Conservation (phyloP, 1,140 invertebrate species). For the Drosophila seguyi region DNA sequence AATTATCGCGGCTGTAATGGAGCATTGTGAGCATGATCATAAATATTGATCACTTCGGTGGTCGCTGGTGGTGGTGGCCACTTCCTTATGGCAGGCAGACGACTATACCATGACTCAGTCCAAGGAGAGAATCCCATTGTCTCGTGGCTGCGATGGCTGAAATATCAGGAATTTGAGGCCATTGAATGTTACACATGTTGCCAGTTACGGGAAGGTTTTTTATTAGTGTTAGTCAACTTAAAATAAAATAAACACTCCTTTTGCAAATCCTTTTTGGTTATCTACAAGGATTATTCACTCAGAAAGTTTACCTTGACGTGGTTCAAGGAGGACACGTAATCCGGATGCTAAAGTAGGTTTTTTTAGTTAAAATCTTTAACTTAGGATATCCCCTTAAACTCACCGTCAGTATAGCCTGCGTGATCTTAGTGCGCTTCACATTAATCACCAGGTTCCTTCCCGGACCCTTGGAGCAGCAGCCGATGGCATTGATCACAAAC, state of each 20-base stretch:
- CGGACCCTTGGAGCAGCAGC: conserved; percentile 44
- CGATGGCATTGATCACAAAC: conserved; percentile 59
- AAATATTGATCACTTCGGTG: conserved; percentile 47
- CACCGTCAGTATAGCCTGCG: conserved; percentile 31
- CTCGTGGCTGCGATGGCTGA: conserved; percentile 1
- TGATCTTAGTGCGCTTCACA: conserved; percentile 50
- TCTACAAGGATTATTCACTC: background rate
- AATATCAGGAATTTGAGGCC: conserved; percentile 9
- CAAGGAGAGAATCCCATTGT: conserved; percentile 39
- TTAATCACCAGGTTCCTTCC: conserved; percentile 43
- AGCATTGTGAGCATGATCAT: conserved; percentile 67
- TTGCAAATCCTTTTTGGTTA: background rate
- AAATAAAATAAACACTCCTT: background rate
- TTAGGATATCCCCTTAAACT: background rate
- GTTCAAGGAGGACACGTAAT: conserved; percentile 53
- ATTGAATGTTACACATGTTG: background rate
- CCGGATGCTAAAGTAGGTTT: conserved; percentile 41
- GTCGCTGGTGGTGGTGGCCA: conserved; percentile 15
- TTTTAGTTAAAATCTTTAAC: background rate
- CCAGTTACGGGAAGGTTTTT: conserved; percentile 13
- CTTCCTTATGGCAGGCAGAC: conserved; percentile 57
- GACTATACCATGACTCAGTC: conserved; percentile 39
- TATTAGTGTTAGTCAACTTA: conserved; percentile 17
- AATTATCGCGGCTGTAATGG: conserved; percentile 65
- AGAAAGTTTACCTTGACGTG: conserved; percentile 59